Conservation (phyloP, 2,888 invertebrate species). For the Piscicola geometra region DNA sequence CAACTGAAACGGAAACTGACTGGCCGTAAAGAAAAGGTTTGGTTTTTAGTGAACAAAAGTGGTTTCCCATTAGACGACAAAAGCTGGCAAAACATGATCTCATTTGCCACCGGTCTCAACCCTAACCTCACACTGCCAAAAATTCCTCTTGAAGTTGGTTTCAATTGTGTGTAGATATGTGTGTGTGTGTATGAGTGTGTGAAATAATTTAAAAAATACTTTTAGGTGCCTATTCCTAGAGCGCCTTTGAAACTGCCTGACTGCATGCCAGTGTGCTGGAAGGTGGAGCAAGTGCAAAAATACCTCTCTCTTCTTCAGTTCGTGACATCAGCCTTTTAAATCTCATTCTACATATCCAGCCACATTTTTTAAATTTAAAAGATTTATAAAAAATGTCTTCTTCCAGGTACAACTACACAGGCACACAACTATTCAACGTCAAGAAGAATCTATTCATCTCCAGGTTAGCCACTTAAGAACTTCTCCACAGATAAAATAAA, state of each 20-base stretch:
- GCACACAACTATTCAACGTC: conserved; percentile 57
- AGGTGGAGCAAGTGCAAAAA: conserved; percentile 48
- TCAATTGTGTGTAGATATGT: neutral
- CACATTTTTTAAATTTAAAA: too few relatives aligned
- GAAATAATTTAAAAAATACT: too few relatives aligned
- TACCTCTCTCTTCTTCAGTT: conserved; percentile 55
- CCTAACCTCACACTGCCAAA: neutral
- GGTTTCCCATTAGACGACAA: conserved; percentile 54
- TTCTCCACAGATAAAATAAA: too few relatives aligned
- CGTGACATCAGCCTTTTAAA: conserved; percentile 44
- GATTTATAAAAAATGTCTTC: neutral
- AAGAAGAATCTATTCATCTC: conserved; percentile 53
- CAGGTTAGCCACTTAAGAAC: conserved; percentile 47
- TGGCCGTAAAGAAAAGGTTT: neutral
- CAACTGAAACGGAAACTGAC: neutral
- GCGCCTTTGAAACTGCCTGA: conserved; percentile 48
- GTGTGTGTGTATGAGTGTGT: too few relatives aligned
- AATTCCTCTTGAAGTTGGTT: neutral
- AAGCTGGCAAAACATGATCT: conserved; percentile 56
- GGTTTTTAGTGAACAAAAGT: conserved; percentile 54
- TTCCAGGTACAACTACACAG: conserved; percentile 54
- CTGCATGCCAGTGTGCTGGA: conserved; percentile 46
- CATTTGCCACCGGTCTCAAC: conserved; percentile 47
- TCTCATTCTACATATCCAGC: too few relatives aligned
- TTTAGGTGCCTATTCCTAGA: conserved; percentile 46